These are phyloP conservation scores for Andricus grossulariae DNA, from an alignment of 1,140 invertebrate genomes.

Conservation along the genomic window DNA sequence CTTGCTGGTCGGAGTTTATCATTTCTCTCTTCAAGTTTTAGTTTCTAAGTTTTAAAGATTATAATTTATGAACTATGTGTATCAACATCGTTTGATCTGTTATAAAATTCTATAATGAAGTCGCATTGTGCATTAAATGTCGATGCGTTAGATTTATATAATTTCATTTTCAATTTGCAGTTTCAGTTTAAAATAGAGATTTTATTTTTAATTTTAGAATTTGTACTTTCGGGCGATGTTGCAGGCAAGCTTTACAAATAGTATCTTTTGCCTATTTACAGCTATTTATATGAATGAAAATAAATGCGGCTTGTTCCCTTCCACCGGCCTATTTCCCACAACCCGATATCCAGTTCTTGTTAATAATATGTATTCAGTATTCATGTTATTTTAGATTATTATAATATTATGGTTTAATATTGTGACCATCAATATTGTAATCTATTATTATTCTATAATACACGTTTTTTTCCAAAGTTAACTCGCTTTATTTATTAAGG, in stretches of 20 bases:
- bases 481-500: neutral
- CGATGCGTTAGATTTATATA: too few relatives aligned
- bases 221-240: neutral
- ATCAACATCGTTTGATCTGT: too few relatives aligned
- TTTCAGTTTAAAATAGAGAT: too few relatives aligned
- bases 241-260: neutral
- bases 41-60: constrained; percentile 6
- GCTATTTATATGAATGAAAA: constrained; percentile 8
- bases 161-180: too few relatives aligned
- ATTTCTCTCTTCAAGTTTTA: constrained; percentile 11
- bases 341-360: constrained; percentile 47
- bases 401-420: constrained; percentile 58
- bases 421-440: constrained; percentile 50
- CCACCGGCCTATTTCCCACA: neutral
- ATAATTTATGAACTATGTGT: too few relatives aligned
- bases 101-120: too few relatives aligned
- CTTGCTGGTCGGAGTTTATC: neutral
- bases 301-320: constrained; percentile 12
- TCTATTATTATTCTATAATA: constrained; percentile 63
- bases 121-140: too few relatives aligned
- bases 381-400: constrained; percentile 59
- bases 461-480: constrained; percentile 58
- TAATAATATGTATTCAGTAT: constrained; percentile 65
- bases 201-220: constrained; percentile 8
- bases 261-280: neutral